phyloP scores from a whole-genome alignment of 2,888 invertebrate species.

The Tuta absoluta region DNA sequence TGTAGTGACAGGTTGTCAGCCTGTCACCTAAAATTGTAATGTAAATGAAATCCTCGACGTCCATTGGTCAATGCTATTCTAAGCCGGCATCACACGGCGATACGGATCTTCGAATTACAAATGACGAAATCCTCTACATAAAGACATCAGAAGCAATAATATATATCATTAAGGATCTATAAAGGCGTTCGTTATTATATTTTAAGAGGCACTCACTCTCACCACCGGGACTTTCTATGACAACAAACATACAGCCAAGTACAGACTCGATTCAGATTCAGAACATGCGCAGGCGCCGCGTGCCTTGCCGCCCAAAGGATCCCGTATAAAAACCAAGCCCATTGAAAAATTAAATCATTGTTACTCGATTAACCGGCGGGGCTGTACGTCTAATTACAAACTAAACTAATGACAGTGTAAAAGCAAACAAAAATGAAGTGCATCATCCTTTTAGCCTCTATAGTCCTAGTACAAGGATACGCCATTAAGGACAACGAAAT shows the following conservation, averaged over 20 bases:
- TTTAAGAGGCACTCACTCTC: constrained; percentile 58
- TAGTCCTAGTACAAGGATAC: constrained; percentile 72
- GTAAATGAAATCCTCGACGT: no score
- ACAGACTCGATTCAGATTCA: constrained; percentile 65
- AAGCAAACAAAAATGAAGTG: constrained; percentile 69
- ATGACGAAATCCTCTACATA: neutral
- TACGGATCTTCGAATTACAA: constrained; percentile 10
- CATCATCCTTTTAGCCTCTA: constrained; percentile 76
- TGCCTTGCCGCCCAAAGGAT: constrained; percentile 80
- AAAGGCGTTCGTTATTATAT: constrained; percentile 20
- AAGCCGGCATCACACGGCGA: no score
- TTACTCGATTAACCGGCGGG: constrained; percentile 76
- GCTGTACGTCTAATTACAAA: constrained; percentile 74
- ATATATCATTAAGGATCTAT: constrained; percentile 14
- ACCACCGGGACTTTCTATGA: constrained; percentile 77
- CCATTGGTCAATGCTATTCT: no score
- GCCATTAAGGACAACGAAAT: constrained; percentile 81
- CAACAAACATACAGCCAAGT: constrained; percentile 75
- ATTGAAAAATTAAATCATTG: constrained; percentile 82
- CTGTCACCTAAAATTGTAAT: no score
- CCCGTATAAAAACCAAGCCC: constrained; percentile 86
- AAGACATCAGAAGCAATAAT: constrained; percentile 1
- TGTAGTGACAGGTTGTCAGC: no score
- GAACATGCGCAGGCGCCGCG: constrained; percentile 62
- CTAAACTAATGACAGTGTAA: constrained; percentile 76